A percentile compares a stretch with the other conserved stretches of the same genome.
Evolutionary conservation across 2,113 vertebrate species (phyloP).

Genomic region (Salvelinus namaycush): DNA sequence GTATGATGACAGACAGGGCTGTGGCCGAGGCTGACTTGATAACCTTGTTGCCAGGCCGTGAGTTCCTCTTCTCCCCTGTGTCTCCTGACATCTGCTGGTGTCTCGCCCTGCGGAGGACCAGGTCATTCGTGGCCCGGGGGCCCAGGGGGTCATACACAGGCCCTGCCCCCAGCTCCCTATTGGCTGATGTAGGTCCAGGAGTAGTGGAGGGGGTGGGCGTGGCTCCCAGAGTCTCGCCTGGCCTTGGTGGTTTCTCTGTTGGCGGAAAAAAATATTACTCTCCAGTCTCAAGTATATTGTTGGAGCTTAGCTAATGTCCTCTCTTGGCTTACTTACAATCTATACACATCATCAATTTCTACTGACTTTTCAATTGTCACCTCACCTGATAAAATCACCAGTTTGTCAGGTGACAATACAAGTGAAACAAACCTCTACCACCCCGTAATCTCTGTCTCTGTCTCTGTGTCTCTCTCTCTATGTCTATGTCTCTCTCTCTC

Average conservation of each 20-base stretch:
- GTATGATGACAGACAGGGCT: conserved; percentile 91
- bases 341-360: too few relatives aligned
- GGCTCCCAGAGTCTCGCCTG: conserved; percentile 57
- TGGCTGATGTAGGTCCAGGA: conserved; percentile 42
- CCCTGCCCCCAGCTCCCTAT: conserved; percentile 64
- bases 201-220: conserved; percentile 39
- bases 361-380: too few relatives aligned
- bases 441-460: too few relatives aligned
- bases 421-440: too few relatives aligned
- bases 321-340: too few relatives aligned
- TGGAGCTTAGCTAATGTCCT: too few relatives aligned
- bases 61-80: conserved; percentile 77
- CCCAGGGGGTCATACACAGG: conserved; percentile 72
- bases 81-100: conserved; percentile 85
- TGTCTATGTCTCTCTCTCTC: background rate
- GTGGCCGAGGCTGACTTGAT: conserved; percentile 93
- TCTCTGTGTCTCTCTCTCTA: too few relatives aligned
- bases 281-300: too few relatives aligned
- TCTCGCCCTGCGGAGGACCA: conserved; percentile 84
- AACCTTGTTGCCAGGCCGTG: conserved; percentile 85
- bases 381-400: too few relatives aligned
- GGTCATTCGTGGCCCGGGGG: conserved; percentile 83
- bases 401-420: too few relatives aligned
- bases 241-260: conserved; percentile 67
- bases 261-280: conserved; percentile 3